These are phyloP conservation scores for Conomelus anceps DNA, from an alignment of 2,888 invertebrate genomes.

Conservation along the genomic window DNA sequence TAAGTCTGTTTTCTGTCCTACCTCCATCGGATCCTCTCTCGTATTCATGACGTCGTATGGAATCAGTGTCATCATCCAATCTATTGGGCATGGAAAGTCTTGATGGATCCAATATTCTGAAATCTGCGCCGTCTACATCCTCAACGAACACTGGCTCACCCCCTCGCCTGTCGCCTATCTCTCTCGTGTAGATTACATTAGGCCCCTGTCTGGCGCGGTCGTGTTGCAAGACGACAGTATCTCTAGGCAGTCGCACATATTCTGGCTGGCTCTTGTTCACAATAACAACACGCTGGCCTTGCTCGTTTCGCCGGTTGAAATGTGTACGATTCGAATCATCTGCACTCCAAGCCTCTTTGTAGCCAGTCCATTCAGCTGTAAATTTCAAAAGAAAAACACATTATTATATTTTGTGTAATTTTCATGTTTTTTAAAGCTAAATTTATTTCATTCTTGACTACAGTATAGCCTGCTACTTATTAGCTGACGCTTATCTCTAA, in stretches of 20 bases:
- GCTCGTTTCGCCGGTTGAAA: slow-evolving; percentile 57
- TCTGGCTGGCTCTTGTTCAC: slow-evolving; percentile 20
- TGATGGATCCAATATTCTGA: slow-evolving; percentile 34
- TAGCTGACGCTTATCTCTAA: too few species aligned
- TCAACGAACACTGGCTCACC: slow-evolving; percentile 55
- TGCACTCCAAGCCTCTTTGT: slow-evolving; percentile 82
- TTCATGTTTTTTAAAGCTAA: not conserved
- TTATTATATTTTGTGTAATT: not conserved
- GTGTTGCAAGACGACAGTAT: not conserved
- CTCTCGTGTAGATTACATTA: slow-evolving; percentile 51
- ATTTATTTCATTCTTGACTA: too few species aligned
- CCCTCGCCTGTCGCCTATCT: slow-evolving; percentile 43
- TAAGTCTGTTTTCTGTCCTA: slow-evolving; percentile 28
- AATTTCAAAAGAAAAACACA: not conserved
- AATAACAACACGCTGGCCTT: slow-evolving; percentile 30
- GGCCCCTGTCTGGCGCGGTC: not conserved
- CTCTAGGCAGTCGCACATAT: not conserved
- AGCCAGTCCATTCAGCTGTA: slow-evolving; percentile 60
- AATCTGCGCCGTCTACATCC: slow-evolving; percentile 48
- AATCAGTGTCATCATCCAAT: slow-evolving; percentile 60
- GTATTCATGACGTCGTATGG: slow-evolving; percentile 66
- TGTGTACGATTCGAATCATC: slow-evolving; percentile 55
- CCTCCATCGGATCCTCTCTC: slow-evolving; percentile 65
- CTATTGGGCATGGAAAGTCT: slow-evolving; percentile 38
- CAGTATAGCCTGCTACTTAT: too few species aligned